Conservation (phyloP, 2,797 vertebrate genomes). For the Acanthurus lineatus region DNA sequence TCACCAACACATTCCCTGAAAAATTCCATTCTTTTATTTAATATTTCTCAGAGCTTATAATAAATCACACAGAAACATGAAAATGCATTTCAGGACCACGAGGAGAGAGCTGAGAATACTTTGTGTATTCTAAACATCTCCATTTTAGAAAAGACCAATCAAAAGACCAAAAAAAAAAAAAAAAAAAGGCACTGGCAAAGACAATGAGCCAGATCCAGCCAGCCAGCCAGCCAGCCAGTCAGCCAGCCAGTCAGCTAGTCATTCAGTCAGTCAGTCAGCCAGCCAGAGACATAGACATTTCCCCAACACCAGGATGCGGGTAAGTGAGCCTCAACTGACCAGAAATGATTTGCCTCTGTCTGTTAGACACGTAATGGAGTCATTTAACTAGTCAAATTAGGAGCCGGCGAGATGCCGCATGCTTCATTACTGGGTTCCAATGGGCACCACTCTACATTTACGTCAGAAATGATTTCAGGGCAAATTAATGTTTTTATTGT, state of each 20-base stretch:
- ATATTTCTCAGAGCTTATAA: slow-evolving; percentile 57
- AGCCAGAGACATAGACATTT: slow-evolving; percentile 93
- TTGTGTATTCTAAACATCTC: slow-evolving; percentile 38
- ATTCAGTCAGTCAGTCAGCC: slow-evolving; percentile 87
- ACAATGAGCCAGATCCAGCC: slow-evolving; percentile 71
- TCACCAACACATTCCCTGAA: slow-evolving; percentile 57
- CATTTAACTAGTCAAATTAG: slow-evolving; percentile 99
- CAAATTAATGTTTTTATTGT: slow-evolving; percentile 99
- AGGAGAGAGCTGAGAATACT: slow-evolving; percentile 7
- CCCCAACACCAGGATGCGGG: slow-evolving; percentile 95
- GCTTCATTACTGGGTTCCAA: slow-evolving; percentile 99
- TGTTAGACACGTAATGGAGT: slow-evolving; percentile 99
- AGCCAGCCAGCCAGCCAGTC: slow-evolving; percentile 84
- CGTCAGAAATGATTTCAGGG: slow-evolving; percentile 99
- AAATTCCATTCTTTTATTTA: slow-evolving; percentile 42
- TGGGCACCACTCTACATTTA: slow-evolving; percentile 99
- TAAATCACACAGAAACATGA: neutral
- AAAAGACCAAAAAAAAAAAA: slow-evolving; percentile 35
- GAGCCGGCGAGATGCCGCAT: slow-evolving; percentile 98
- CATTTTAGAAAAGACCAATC: slow-evolving; percentile 52
- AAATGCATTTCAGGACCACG: neutral
- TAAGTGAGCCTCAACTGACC: slow-evolving; percentile 99
- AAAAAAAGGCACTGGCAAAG: slow-evolving; percentile 42
- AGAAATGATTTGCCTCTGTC: slow-evolving; percentile 99
- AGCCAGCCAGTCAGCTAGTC: slow-evolving; percentile 79